A percentile compares a stretch with the other conserved stretches of the same genome.
Evolutionary conservation across 2,113 vertebrate species (phyloP).

Genomic region (Sylvilagus bachmani): DNA sequence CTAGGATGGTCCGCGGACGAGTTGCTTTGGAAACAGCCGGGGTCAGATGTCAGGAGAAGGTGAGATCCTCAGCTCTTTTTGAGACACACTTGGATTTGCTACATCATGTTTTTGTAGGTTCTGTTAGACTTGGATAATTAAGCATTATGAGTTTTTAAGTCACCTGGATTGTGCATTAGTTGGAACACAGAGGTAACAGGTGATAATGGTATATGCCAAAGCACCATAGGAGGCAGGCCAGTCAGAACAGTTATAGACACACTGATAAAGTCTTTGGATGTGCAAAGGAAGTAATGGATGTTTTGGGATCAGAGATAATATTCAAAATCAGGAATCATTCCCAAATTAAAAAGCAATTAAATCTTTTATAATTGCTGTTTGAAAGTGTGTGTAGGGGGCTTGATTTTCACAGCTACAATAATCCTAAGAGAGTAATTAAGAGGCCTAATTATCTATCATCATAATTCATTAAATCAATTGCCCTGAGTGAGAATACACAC

Average conservation of each 20-base stretch:
- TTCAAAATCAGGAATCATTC: conserved; percentile 55
- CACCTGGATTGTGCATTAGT: not conserved
- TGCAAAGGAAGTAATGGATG: not conserved
- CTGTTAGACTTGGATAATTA: conserved; percentile 32
- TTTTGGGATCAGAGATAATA: not conserved
- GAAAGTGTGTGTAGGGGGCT: not conserved
- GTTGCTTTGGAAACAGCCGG: not conserved
- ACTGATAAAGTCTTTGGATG: not conserved
- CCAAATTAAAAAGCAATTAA: conserved; percentile 71
- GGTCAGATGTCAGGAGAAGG: not conserved
- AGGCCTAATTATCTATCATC: conserved; percentile 60
- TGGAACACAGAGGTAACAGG: conserved; percentile 2
- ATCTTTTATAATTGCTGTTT: conserved; percentile 46
- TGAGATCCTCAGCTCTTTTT: not conserved
- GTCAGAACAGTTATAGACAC: not conserved
- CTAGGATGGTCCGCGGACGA: not conserved
- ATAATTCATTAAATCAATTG: conserved; percentile 49
- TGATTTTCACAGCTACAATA: conserved; percentile 50
- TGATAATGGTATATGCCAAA: conserved; percentile 36
- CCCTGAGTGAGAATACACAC: not conserved
- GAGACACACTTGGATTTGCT: not conserved
- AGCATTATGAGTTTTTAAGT: not conserved
- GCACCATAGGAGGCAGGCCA: not conserved
- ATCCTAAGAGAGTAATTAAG: conserved; percentile 65
- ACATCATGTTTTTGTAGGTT: not conserved